A percentile compares a stretch with the other conserved stretches of the same genome.
phyloP scores from a whole-genome alignment of 2,113 vertebrate genomes.

The Cyanocitta stelleri region DNA sequence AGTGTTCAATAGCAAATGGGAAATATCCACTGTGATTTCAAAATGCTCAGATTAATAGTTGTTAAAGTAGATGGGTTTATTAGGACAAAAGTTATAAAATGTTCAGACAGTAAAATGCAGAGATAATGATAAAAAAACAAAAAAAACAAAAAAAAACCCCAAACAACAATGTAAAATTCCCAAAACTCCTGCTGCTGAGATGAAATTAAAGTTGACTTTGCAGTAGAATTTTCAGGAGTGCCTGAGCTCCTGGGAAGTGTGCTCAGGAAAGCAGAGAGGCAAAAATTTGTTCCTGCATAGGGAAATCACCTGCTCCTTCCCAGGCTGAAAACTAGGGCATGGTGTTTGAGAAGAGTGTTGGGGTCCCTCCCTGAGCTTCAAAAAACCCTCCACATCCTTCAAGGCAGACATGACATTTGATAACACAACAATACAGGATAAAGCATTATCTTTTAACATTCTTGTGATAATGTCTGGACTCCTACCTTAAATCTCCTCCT shows the following conservation, averaged over 20 bases:
- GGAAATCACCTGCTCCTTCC: not conserved
- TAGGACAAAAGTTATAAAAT: not conserved
- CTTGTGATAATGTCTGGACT: not conserved
- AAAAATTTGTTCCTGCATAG: not conserved
- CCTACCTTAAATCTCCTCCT: not conserved
- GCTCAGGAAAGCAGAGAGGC: not conserved
- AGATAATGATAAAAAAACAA: not conserved
- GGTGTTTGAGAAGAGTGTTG: not conserved
- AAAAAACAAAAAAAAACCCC: not conserved
- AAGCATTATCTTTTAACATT: fast-evolving
- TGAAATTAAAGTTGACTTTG: not conserved
- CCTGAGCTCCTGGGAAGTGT: not conserved
- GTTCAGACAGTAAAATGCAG: not conserved
- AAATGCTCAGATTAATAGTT: not conserved
- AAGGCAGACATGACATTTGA: not conserved
- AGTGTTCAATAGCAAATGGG: not conserved
- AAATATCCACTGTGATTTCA: not conserved
- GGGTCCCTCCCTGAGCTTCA: not conserved
- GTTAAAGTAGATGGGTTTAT: not conserved
- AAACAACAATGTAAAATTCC: not conserved
- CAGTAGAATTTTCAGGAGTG: not conserved
- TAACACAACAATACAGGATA: not conserved
- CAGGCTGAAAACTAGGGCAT: not conserved
- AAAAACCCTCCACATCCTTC: not conserved
- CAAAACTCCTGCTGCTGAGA: not conserved